Percentiles rank a stretch among this genome's conserved stretches.
Evolutionary conservation across 2,113 vertebrate species (phyloP).

Genomic region (Cettia cetti): DNA sequence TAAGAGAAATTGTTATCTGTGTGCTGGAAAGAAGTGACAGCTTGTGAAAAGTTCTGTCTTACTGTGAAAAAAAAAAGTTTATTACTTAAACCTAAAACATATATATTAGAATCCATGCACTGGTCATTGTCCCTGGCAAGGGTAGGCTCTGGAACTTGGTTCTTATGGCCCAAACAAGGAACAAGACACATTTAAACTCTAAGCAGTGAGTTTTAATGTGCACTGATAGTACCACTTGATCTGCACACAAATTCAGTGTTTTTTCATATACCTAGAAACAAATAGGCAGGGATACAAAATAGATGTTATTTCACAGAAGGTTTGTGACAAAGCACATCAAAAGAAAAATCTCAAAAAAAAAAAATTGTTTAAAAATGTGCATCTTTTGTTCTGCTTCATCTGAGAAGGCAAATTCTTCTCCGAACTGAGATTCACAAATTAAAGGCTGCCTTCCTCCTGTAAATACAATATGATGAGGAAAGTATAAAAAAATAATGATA

Average conservation of each 20-base stretch:
- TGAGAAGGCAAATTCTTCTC: background rate
- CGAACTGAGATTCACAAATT: background rate
- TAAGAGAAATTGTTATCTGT: background rate
- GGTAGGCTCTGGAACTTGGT: background rate
- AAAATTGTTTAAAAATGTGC: background rate
- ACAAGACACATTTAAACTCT: background rate
- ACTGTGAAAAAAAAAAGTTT: background rate
- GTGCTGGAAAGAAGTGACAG: rapidly evolving
- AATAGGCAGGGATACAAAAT: background rate
- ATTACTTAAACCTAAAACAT: background rate
- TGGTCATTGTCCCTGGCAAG: background rate
- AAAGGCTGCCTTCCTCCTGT: background rate
- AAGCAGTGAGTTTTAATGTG: background rate
- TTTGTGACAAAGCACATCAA: background rate
- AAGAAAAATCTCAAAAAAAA: background rate
- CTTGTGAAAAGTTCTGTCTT: background rate
- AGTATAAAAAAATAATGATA: background rate
- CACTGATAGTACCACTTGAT: background rate
- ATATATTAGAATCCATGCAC: background rate
- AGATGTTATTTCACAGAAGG: background rate
- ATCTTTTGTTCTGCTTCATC: background rate
- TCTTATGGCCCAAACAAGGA: background rate
- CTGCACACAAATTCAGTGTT: background rate
- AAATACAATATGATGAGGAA: background rate
- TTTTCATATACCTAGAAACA: background rate